Evolutionary conservation across 1,140 invertebrate species (phyloP).

Genomic region (Lysiphlebus fabarum): DNA sequence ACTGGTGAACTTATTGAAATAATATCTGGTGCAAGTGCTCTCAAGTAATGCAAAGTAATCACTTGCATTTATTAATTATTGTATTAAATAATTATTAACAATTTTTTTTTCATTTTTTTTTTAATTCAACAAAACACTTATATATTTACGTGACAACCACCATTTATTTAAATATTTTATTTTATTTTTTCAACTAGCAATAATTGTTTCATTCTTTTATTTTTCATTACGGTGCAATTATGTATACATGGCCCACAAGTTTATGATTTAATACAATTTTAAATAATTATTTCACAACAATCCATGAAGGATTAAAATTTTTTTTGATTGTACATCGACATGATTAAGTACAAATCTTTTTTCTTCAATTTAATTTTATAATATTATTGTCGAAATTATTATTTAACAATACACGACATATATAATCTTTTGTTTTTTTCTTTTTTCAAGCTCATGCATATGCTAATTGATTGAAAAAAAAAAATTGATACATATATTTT

Average conservation of each 20-base stretch:
- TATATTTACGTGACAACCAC: too few species aligned
- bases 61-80: conserved; percentile 8
- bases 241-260: conserved; percentile 1
- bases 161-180: too few species aligned
- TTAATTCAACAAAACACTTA: background rate
- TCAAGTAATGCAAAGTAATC: conserved; percentile 60
- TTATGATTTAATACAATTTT: conserved; percentile 5
- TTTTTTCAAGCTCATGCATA: too few species aligned
- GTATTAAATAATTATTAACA: conserved; percentile 7
- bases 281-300: background rate
- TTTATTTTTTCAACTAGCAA: conserved; percentile 2
- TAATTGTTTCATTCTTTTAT: conserved; percentile 1
- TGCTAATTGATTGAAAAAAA: too few species aligned
- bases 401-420: too few species aligned
- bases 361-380: conserved; percentile 38
- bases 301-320: conserved; percentile 2
- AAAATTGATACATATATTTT: too few species aligned
- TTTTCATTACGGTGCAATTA: conserved; percentile 1
- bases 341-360: background rate
- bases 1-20: conserved; percentile 98
- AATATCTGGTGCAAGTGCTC: conserved; percentile 93
- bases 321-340: conserved; percentile 1
- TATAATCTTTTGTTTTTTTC: too few species aligned
- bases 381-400: conserved; percentile 11
- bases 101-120: background rate